phyloP scores from a whole-genome alignment of 64 coral and sea anemone species.

The Dendrophyllia cribrosa region DNA sequence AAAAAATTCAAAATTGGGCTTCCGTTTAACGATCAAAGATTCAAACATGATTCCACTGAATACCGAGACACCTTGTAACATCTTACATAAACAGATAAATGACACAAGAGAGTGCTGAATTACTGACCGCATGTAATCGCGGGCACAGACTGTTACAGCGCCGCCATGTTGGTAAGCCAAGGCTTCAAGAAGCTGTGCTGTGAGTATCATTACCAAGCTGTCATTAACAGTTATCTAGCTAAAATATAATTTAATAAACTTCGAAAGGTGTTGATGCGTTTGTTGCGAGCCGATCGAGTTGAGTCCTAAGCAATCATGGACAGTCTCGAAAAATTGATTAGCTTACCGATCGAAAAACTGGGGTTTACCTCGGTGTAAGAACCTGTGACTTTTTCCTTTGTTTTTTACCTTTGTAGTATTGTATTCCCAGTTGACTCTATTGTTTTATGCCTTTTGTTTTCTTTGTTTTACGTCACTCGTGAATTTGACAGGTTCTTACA shows the following conservation, averaged over 20 bases:
- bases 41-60: too few relatives aligned
- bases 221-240: background rate
- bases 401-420: too few relatives aligned
- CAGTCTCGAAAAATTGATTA: too few relatives aligned
- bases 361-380: too few relatives aligned
- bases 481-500: too few relatives aligned
- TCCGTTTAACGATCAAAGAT: too few relatives aligned
- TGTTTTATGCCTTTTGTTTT: too few relatives aligned
- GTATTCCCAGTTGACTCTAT: too few relatives aligned
- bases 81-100: background rate
- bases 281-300: background rate
- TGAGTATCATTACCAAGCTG: background rate
- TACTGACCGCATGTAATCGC: background rate
- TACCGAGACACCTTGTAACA: background rate
- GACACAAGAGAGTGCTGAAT: background rate
- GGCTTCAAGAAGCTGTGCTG: slow-evolving; percentile 1
- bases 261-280: background rate
- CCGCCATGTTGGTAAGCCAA: slow-evolving; percentile 46
- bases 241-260: background rate
- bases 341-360: too few relatives aligned
- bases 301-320: background rate
- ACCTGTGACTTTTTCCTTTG: too few relatives aligned
- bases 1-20: too few relatives aligned
- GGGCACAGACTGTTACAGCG: background rate
- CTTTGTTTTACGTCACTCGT: too few relatives aligned